Evolutionary conservation across 2,888 invertebrate species (phyloP).

Genomic region (Iphiclides podalirius): DNA sequence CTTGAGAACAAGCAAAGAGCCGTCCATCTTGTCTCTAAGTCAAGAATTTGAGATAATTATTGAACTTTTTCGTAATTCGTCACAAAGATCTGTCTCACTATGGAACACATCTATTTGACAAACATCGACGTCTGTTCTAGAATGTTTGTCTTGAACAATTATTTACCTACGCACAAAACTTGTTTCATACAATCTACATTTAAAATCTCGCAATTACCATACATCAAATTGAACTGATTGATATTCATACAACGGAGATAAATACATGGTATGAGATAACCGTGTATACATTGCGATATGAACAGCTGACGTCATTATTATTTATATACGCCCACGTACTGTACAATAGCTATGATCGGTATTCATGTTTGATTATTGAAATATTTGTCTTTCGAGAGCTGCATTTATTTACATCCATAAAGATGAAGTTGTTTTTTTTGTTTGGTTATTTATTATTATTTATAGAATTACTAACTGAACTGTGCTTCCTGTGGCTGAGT

Average conservation of each 20-base stretch:
- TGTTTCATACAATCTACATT: slow-evolving; percentile 1
- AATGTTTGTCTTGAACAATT: not conserved
- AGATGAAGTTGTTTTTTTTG: too few relatives aligned
- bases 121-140: not conserved
- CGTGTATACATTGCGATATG: slow-evolving; percentile 6
- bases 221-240: slow-evolving; percentile 13
- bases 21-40: too few relatives aligned
- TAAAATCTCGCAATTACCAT: slow-evolving; percentile 4
- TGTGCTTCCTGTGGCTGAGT: too few relatives aligned
- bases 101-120: too few relatives aligned
- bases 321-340: slow-evolving; percentile 4
- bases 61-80: too few relatives aligned
- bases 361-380: not conserved
- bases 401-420: not conserved
- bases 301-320: slow-evolving; percentile 8
- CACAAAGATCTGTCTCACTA: too few relatives aligned
- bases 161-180: not conserved
- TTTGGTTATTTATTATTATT: too few relatives aligned
- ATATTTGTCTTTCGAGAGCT: not conserved
- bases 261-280: slow-evolving; percentile 8
- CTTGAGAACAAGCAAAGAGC: too few relatives aligned
- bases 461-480: too few relatives aligned
- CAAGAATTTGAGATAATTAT: too few relatives aligned
- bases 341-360: not conserved
- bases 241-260: slow-evolving; percentile 14